A percentile compares a stretch with the other conserved stretches of the same genome.
phyloP scores from a whole-genome alignment of 30 jellyfish, hydroid and myxozoan genomes.

The Aurelia aurita region DNA sequence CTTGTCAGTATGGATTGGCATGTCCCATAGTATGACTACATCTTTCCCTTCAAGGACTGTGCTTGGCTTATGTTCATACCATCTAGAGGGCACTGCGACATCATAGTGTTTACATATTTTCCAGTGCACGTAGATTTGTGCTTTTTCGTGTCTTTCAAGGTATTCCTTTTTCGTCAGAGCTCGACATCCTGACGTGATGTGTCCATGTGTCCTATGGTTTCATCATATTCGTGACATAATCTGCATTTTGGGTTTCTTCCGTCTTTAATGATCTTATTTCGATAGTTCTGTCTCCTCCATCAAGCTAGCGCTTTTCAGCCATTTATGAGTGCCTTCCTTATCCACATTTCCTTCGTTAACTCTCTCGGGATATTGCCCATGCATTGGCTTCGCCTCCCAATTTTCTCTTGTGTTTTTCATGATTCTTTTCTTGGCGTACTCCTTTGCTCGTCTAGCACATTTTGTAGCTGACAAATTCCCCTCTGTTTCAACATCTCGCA shows the following conservation, averaged over 20 bases:
- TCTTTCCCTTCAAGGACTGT: too few relatives aligned
- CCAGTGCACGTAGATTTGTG: too few relatives aligned
- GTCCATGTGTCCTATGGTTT: too few relatives aligned
- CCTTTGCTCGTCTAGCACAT: neutral
- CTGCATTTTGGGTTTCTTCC: constrained; percentile 5
- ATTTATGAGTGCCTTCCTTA: constrained; percentile 18
- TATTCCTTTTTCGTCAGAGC: too few relatives aligned
- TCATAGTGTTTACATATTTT: too few relatives aligned
- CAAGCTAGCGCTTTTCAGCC: constrained; percentile 20
- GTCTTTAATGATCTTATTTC: constrained; percentile 20
- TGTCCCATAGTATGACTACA: too few relatives aligned
- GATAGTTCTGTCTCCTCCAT: constrained; percentile 19
- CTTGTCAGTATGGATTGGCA: too few relatives aligned
- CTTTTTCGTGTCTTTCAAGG: too few relatives aligned
- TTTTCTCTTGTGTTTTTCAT: neutral
- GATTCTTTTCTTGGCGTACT: neutral
- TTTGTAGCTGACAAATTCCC: constrained; percentile 1
- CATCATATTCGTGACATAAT: too few relatives aligned
- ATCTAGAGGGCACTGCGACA: too few relatives aligned
- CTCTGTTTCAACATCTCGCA: constrained; percentile 1
- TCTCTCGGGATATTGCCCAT: constrained; percentile 11
- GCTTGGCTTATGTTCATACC: too few relatives aligned
- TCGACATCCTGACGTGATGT: too few relatives aligned
- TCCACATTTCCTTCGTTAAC: constrained; percentile 2
- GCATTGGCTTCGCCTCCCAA: constrained; percentile 25